phyloP scores from a whole-genome alignment of 2,113 vertebrate species.

The Cyanoderma ruficeps region DNA sequence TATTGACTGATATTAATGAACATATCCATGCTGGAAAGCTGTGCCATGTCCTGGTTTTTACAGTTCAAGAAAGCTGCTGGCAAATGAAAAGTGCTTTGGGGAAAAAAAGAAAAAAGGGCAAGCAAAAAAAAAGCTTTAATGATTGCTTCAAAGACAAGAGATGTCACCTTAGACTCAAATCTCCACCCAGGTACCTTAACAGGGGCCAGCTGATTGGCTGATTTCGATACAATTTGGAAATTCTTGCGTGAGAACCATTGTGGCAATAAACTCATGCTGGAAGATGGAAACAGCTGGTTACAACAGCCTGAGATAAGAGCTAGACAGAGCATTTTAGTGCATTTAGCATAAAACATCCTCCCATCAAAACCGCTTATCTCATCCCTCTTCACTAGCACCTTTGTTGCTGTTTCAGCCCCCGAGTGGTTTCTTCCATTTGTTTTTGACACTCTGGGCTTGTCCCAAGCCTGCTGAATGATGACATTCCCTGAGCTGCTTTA shows the following conservation, averaged over 20 bases:
- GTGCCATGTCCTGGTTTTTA: background rate
- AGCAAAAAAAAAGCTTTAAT: background rate
- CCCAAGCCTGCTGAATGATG: background rate
- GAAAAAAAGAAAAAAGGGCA: accelerated
- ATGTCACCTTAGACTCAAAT: background rate
- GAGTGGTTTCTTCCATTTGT: background rate
- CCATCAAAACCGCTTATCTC: background rate
- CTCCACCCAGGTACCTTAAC: background rate
- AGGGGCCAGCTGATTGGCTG: background rate
- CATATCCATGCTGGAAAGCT: background rate
- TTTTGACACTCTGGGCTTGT: background rate
- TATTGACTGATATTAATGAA: no score
- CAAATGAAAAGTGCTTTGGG: background rate
- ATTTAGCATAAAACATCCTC: background rate
- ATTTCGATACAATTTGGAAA: background rate
- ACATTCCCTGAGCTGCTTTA: background rate
- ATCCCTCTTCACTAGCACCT: background rate
- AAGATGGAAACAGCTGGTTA: background rate
- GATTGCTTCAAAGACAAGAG: background rate
- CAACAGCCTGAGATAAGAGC: background rate
- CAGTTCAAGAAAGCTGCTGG: background rate
- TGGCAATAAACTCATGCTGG: background rate
- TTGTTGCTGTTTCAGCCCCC: background rate
- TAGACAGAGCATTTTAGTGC: background rate
- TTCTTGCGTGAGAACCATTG: background rate